Conservation (phyloP, 2,888 invertebrate species). For the Dendrolimus houi region DNA sequence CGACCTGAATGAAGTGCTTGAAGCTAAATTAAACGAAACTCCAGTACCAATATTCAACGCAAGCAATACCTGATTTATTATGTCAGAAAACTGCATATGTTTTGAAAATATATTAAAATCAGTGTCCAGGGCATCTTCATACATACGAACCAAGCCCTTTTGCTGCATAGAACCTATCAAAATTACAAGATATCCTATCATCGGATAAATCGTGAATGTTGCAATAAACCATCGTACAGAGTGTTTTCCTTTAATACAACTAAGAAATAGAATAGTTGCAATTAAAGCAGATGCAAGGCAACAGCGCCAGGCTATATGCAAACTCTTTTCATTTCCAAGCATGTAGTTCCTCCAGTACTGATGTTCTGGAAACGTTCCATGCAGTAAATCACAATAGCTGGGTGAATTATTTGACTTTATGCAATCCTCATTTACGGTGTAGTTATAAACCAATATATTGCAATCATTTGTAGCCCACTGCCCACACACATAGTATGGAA, state of each 20-base stretch:
- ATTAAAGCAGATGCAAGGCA: slow-evolving; percentile 42
- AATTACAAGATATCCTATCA: slow-evolving; percentile 28
- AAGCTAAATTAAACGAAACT: slow-evolving; percentile 36
- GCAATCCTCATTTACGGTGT: slow-evolving; percentile 49
- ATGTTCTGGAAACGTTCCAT: slow-evolving; percentile 47
- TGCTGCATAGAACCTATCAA: slow-evolving; percentile 54
- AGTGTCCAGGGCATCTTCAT: slow-evolving; percentile 38
- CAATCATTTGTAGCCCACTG: slow-evolving; percentile 37
- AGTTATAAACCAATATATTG: slow-evolving; percentile 37
- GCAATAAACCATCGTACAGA: slow-evolving; percentile 33
- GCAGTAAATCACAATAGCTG: slow-evolving; percentile 33
- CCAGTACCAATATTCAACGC: slow-evolving; percentile 46
- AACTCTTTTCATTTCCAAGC: slow-evolving; percentile 14
- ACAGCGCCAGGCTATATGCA: slow-evolving; percentile 45
- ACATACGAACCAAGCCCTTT: slow-evolving; percentile 46
- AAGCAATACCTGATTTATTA: slow-evolving; percentile 32
- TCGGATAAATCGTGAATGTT: slow-evolving; percentile 30
- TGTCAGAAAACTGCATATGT: slow-evolving; percentile 21
- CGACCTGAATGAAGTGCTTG: slow-evolving; percentile 40
- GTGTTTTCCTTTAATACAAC: slow-evolving; percentile 35
- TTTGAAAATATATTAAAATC: slow-evolving; percentile 30
- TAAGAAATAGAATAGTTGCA: slow-evolving; percentile 28
- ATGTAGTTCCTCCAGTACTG: slow-evolving; percentile 47
- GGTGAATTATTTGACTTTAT: slow-evolving; percentile 20
- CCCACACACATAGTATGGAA: slow-evolving; percentile 51